Base-by-base conservation (phyloP, 2,888 invertebrate species). In the Sepiola atlantica region DNA sequence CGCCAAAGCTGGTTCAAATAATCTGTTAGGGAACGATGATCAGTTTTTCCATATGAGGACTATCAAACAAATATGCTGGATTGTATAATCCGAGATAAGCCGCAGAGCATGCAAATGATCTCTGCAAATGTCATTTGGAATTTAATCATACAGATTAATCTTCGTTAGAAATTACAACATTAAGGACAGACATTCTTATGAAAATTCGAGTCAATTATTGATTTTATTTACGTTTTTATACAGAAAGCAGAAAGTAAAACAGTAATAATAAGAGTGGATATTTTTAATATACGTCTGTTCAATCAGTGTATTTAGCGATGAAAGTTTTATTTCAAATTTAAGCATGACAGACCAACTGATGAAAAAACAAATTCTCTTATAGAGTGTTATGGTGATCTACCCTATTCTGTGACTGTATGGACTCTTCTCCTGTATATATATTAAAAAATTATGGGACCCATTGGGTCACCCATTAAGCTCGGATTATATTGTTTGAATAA, bases 61-160 rank as follows among this genome's bases (percentile, higher is more conserved):
- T 77, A 77, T 77, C 77, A 77, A 77, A 77, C 77, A 77, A 77
- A 77, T 77, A 77, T 32, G 77, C 77, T n/a, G 10, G 77, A 77
- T 77, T n/a, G 77, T 77, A 77, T 77, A 77, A 77, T 77, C 77
- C 16, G 77, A 32, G n/a, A 77, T 77, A 77, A 77, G 77, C 77
- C 77, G n/a, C 16, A 3, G n/a, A 77, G 77, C 77, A 77, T 77
- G 77, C n/a, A 77, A 77, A 77, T 77, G 77, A 77, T 77, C 77
- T 77, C 77, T 77, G 77, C n/a, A 77, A 77, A 77, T n/a, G 77
- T 77, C 77, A 77, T 77, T 77, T 77, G 77, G 77, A 77, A 77
- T 77, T 77, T 77, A 77, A 77, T 77, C 77, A 77, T 77, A 32
- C 77, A 77, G 32, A 77, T 77, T 77, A 32, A 77, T 77, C 77